phyloP scores from a whole-genome alignment of 2,888 invertebrate genomes.

The Margaritifera margaritifera region DNA sequence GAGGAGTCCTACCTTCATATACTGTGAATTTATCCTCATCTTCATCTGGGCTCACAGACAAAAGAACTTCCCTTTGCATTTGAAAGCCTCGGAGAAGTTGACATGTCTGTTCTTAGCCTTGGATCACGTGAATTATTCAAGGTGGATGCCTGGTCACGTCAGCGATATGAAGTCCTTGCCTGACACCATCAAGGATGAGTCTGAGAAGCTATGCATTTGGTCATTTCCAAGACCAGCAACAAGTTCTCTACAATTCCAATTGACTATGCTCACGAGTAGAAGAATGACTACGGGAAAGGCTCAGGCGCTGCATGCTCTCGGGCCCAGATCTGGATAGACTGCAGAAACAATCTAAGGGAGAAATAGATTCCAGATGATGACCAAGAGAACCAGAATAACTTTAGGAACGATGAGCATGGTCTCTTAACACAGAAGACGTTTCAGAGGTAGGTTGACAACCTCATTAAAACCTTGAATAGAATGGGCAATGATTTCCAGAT shows the following conservation, averaged over 20 bases:
- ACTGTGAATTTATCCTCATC: neutral
- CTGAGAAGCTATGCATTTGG: too few relatives aligned
- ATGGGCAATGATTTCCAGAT: neutral
- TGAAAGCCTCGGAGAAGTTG: neutral
- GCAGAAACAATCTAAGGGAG: too few relatives aligned
- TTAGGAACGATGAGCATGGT: neutral
- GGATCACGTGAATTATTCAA: neutral
- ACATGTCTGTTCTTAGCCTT: neutral
- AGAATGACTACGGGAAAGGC: too few relatives aligned
- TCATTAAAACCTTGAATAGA: neutral
- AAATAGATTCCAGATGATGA: too few relatives aligned
- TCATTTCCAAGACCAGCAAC: too few relatives aligned
- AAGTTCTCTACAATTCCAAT: too few relatives aligned
- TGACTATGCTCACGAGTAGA: too few relatives aligned
- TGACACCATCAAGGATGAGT: too few relatives aligned
- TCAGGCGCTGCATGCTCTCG: too few relatives aligned
- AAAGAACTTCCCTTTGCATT: neutral
- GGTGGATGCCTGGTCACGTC: neutral
- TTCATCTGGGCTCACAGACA: neutral
- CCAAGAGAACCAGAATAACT: neutral
- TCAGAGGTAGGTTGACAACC: neutral
- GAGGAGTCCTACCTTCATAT: neutral
- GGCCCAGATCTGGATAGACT: too few relatives aligned
- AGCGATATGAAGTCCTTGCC: too few relatives aligned
- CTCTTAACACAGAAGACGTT: neutral